phyloP scores from a whole-genome alignment of 2,888 invertebrate genomes.

The Horisme vitalbata region DNA sequence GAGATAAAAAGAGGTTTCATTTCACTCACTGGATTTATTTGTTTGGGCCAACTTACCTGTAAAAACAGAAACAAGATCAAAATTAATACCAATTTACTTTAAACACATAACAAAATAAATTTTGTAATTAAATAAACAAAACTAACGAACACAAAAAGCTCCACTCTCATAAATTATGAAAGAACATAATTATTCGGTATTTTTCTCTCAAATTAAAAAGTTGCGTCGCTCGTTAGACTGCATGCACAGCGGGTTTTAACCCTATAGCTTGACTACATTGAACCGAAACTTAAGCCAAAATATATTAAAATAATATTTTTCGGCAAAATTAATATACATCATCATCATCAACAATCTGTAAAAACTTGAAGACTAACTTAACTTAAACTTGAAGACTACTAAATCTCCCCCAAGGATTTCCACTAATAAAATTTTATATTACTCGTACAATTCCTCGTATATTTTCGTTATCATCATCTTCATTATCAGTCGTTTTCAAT shows the following conservation, averaged over 20 bases:
- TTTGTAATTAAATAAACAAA: not conserved
- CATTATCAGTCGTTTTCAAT: too few relatives aligned
- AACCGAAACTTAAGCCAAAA: constrained; percentile 3
- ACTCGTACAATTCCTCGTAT: too few relatives aligned
- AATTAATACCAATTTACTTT: too few relatives aligned
- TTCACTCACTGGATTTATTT: constrained; percentile 8
- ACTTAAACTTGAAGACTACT: too few relatives aligned
- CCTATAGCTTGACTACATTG: not conserved
- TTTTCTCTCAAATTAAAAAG: constrained; percentile 26
- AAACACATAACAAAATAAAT: too few relatives aligned
- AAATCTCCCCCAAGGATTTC: too few relatives aligned
- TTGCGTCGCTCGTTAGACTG: constrained; percentile 20
- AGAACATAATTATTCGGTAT: constrained; percentile 20
- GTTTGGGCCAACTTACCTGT: constrained; percentile 25
- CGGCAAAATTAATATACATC: not conserved
- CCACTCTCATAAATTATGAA: constrained; percentile 19
- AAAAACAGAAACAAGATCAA: too few relatives aligned
- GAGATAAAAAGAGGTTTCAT: constrained; percentile 1
- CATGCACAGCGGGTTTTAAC: constrained; percentile 5
- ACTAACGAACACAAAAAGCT: not conserved
- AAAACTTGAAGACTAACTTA: too few relatives aligned
- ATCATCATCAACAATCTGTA: too few relatives aligned
- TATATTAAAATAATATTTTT: not conserved
- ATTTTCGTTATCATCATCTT: too few relatives aligned
- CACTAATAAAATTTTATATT: too few relatives aligned